These are phyloP conservation scores for Orchestes rusci DNA, from an alignment of 2,888 invertebrate species.

Conservation along the genomic window DNA sequence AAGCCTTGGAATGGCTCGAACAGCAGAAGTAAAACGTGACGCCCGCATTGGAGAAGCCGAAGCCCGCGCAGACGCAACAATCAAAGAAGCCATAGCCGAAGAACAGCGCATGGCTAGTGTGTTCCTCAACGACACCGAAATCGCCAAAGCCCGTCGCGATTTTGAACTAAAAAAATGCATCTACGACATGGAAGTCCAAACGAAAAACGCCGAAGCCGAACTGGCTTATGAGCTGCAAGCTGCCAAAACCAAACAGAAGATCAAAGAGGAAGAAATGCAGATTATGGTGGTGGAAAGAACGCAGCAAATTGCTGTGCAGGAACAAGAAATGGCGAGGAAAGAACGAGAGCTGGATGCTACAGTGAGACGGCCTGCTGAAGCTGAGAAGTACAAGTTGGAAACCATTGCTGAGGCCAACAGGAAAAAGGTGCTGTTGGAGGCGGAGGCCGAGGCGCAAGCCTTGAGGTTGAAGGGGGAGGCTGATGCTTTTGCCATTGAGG, in stretches of 20 bases:
- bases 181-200: constrained; percentile 95
- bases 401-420: constrained; percentile 92
- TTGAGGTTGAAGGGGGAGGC: constrained; percentile 75
- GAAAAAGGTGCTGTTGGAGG: constrained; percentile 82
- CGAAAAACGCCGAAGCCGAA: constrained; percentile 88
- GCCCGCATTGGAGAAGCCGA: constrained; percentile 97
- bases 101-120: constrained; percentile 93
- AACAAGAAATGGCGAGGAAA: constrained; percentile 89
- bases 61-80: constrained; percentile 84
- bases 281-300: constrained; percentile 53
- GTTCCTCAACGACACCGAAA: constrained; percentile 93
- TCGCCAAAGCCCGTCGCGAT: constrained; percentile 93
- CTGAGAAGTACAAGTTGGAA: constrained; percentile 85
- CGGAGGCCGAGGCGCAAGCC: constrained; percentile 92
- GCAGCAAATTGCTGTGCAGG: constrained; percentile 91
- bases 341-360: constrained; percentile 92
- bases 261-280: constrained; percentile 95
- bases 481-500: constrained; percentile 88
- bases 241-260: constrained; percentile 88
- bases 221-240: constrained; percentile 91
- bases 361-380: constrained; percentile 89
- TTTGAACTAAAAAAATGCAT: constrained; percentile 96
- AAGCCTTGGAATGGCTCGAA: constrained; percentile 91
- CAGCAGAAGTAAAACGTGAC: constrained; percentile 91
- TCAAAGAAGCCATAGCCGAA: constrained; percentile 93